Base-by-base conservation (phyloP, 1,140 invertebrate genomes). In the Apolygus lucorum region DNA sequence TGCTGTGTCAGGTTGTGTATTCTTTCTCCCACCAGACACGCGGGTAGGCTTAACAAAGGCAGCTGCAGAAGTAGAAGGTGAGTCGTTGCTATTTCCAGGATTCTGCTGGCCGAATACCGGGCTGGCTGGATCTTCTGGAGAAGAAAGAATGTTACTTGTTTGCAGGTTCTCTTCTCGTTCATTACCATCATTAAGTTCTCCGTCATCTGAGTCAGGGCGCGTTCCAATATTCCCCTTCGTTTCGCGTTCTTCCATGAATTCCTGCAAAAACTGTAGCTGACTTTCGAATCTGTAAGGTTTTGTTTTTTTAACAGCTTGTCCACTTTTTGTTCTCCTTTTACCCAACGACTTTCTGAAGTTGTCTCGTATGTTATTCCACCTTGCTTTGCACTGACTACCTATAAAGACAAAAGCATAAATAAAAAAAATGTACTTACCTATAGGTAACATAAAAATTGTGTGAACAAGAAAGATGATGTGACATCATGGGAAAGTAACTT, bases 251-350 rank as follows among this genome's bases (percentile, higher is more conserved):
- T 65, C 63, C 8, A 65, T 25, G 17, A 28, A 24, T 65, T 24
- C 25, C 13, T 21, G 14, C 63, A 65, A 65, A 65, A 65, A 65
- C 11, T 65, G 8, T 25, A 65, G 27, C 26, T 65, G 63, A 2
- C 27, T 26, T 26, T 14, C 14, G 25, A 25, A 65, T 65, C 27
- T 65, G 26, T 65, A 65, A 13, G 22, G 22, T 26, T 65, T 65
- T 11, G 27, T 26, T 11, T 17, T 24, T 25, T 28, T 65, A 26
- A 11, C 63, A 8, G 4, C 21, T 28, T 65, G 22, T 25, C 63
- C 63, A 28, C 63, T 65, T 28, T 65, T 65, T 21, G 63, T 65
- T 65, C 27, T 65, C 11, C 11, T 14, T 24, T 65, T 65, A 27
- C 27, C 4, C 27, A 65, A 27, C 2, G 11, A 65, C 27, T 65